Evolutionary conservation across 2,888 invertebrate species (phyloP).

Genomic region (Tenthredo scrophulariae): DNA sequence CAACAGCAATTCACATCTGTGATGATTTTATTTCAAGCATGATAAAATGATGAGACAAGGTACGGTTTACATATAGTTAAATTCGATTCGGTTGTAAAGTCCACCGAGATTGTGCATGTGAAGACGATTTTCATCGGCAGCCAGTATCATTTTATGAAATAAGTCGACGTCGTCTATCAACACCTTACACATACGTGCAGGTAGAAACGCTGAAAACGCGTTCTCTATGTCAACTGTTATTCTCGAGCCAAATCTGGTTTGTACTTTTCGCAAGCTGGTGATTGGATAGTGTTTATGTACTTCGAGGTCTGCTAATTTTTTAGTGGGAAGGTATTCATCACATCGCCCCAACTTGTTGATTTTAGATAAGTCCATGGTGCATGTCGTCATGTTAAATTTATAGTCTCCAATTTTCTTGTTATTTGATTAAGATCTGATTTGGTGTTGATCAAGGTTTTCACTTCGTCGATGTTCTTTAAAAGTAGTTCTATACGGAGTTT

Average conservation of each 20-base stretch:
- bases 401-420: not conserved
- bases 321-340: not conserved
- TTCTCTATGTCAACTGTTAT: no score
- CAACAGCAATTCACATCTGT: no score
- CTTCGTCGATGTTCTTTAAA: not conserved
- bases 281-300: not conserved
- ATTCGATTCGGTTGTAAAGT: no score
- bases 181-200: not conserved
- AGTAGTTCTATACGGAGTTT: not conserved
- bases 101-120: no score
- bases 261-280: not conserved
- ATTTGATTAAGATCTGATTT: not conserved
- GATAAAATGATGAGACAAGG: no score
- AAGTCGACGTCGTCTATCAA: no score
- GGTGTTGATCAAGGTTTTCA: not conserved
- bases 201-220: not conserved
- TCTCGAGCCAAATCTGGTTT: not conserved
- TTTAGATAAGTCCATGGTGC: not conserved
- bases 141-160: no score
- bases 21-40: no score
- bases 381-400: not conserved
- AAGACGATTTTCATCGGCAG: not conserved
- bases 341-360: not conserved
- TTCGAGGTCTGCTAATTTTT: conserved; percentile 1
- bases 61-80: no score